A percentile compares a stretch with the other conserved stretches of the same genome.
Conservation (phyloP, 2,888 invertebrate genomes). For the Lottia scabra region DNA sequence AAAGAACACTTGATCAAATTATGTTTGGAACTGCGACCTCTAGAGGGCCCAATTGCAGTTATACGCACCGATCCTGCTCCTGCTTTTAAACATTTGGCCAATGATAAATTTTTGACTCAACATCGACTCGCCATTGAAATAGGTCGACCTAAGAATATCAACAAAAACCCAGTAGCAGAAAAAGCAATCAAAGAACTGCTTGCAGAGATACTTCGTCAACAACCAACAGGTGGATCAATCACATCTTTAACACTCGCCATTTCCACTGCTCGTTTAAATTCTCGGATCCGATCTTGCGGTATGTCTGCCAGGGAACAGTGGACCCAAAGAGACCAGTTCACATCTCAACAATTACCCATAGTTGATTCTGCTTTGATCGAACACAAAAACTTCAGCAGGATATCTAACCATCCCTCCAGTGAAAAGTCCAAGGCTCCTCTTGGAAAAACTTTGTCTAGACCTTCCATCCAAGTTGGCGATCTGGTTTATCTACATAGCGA, state of each 20-base stretch:
- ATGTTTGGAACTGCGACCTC: slow-evolving; percentile 27
- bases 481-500: slow-evolving; percentile 31
- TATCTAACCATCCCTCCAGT: slow-evolving; percentile 32
- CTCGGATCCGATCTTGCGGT: neutral
- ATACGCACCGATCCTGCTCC: slow-evolving; percentile 40
- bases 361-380: neutral
- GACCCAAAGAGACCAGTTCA: neutral
- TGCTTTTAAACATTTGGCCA: too few relatives aligned
- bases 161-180: slow-evolving; percentile 48
- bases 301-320: neutral
- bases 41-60: slow-evolving; percentile 35
- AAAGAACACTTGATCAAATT: slow-evolving; percentile 22
- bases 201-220: slow-evolving; percentile 36
- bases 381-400: slow-evolving; percentile 23
- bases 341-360: neutral
- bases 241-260: slow-evolving; percentile 20
- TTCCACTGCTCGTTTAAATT: neutral
- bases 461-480: slow-evolving; percentile 27
- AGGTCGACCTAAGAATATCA: slow-evolving; percentile 33
- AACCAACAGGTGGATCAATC: slow-evolving; percentile 27
- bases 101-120: slow-evolving; percentile 26
- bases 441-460: neutral
- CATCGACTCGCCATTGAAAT: slow-evolving; percentile 31
- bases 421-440: slow-evolving; percentile 30
- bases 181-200: slow-evolving; percentile 42